Evolutionary conservation across 2,113 vertebrate species (phyloP).

Genomic region (Brachionichthys hirsutus): DNA sequence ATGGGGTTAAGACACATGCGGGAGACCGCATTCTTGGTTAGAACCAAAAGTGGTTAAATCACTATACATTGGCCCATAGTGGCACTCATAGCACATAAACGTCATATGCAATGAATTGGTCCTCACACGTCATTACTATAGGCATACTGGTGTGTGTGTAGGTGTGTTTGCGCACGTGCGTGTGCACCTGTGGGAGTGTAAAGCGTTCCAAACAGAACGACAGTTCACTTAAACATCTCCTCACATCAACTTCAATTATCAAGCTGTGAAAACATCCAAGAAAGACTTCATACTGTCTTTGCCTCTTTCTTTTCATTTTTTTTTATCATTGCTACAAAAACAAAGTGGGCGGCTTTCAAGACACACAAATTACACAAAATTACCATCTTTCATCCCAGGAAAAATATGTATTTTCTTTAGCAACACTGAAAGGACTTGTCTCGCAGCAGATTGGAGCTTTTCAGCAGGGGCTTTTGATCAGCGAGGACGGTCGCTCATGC

Average conservation of each 20-base stretch:
- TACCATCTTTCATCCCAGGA: conserved; percentile 23
- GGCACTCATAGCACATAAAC: conserved; percentile 71
- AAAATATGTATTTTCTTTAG: not conserved
- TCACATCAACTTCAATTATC: conserved; percentile 26
- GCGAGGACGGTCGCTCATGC: conserved; percentile 39
- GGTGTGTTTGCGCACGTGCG: conserved; percentile 23
- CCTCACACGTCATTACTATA: conserved; percentile 36
- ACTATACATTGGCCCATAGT: conserved; percentile 51
- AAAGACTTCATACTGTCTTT: not conserved
- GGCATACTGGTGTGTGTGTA: conserved; percentile 17
- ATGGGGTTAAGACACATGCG: conserved; percentile 25
- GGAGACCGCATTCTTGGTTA: conserved; percentile 45
- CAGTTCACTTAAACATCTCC: conserved; percentile 30
- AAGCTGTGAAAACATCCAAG: conserved; percentile 6
- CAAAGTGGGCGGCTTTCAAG: conserved; percentile 22
- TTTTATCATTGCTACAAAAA: too few relatives aligned
- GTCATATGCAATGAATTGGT: conserved; percentile 61
- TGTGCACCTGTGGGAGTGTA: conserved; percentile 12
- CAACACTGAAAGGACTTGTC: conserved; percentile 11
- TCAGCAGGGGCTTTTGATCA: conserved; percentile 23
- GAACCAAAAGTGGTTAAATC: conserved; percentile 65
- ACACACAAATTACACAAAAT: conserved; percentile 13
- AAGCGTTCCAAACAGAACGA: conserved; percentile 12
- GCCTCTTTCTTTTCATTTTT: too few relatives aligned
- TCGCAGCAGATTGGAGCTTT: conserved; percentile 15